Conservation (phyloP, 2,888 invertebrate genomes). For the Eurytoma adleriae region DNA sequence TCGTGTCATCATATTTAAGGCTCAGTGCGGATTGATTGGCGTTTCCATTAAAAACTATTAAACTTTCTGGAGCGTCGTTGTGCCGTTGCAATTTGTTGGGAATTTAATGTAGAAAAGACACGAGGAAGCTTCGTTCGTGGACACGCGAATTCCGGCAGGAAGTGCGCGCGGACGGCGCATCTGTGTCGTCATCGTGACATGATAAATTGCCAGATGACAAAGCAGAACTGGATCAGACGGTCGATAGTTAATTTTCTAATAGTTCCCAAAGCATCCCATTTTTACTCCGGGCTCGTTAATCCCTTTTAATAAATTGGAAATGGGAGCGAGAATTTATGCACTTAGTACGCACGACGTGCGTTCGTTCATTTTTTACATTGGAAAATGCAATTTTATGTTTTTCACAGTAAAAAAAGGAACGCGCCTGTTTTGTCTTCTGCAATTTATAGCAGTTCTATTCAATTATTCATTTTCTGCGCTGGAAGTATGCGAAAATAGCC, state of each 20-base stretch:
- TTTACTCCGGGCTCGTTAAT: background rate
- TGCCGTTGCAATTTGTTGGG: background rate
- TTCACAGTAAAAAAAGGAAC: too few relatives aligned
- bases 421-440: too few relatives aligned
- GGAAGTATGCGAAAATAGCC: too few relatives aligned
- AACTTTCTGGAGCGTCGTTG: background rate
- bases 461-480: too few relatives aligned
- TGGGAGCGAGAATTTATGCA: background rate
- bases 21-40: too few relatives aligned
- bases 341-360: too few relatives aligned
- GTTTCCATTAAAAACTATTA: too few relatives aligned
- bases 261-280: background rate
- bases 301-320: constrained; percentile 8
- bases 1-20: too few relatives aligned
- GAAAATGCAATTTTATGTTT: too few relatives aligned
- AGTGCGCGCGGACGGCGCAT: background rate
- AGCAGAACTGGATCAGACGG: constrained; percentile 11
- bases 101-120: background rate
- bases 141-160: background rate
- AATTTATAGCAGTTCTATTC: too few relatives aligned
- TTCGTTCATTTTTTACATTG: too few relatives aligned
- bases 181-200: constrained; percentile 13
- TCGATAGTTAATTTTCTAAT: constrained; percentile 12
- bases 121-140: background rate
- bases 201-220: constrained; percentile 16